Conservation (phyloP, 2,797 vertebrate species). For the Leptatherina wallacei region DNA sequence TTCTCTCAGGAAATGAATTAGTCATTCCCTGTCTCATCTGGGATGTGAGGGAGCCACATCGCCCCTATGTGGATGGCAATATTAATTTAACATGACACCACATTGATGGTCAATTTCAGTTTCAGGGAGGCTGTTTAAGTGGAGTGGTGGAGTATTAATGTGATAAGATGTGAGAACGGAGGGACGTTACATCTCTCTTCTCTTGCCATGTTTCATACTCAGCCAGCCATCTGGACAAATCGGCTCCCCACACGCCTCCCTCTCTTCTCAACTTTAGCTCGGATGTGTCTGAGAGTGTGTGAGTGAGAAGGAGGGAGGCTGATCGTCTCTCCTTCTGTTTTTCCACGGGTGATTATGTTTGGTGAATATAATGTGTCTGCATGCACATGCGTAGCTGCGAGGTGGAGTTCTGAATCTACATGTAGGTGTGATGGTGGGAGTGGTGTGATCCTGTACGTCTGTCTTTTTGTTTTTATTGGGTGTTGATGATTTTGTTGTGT, state of each 20-base stretch:
- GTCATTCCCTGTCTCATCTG: slow-evolving; percentile 82
- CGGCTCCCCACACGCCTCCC: slow-evolving; percentile 83
- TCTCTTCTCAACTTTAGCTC: slow-evolving; percentile 85
- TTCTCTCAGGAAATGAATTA: slow-evolving; percentile 83
- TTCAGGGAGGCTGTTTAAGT: slow-evolving; percentile 86
- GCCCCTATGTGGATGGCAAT: slow-evolving; percentile 82
- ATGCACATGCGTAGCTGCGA: slow-evolving; percentile 49
- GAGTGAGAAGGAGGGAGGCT: slow-evolving; percentile 44
- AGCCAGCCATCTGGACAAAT: slow-evolving; percentile 91
- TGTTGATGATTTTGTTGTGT: slow-evolving; percentile 65
- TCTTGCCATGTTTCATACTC: slow-evolving; percentile 91
- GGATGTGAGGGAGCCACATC: slow-evolving; percentile 79
- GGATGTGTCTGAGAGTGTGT: slow-evolving; percentile 65
- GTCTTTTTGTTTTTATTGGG: slow-evolving; percentile 47
- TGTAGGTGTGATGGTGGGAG: slow-evolving; percentile 61
- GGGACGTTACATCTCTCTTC: slow-evolving; percentile 87
- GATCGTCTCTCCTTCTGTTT: slow-evolving; percentile 63
- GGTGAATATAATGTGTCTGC: slow-evolving; percentile 55
- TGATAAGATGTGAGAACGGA: slow-evolving; percentile 89
- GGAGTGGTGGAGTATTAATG: slow-evolving; percentile 84
- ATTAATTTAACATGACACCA: slow-evolving; percentile 89
- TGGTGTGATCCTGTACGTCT: slow-evolving; percentile 46
- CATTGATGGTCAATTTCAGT: slow-evolving; percentile 89
- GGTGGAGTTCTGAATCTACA: slow-evolving; percentile 51
- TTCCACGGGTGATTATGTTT: slow-evolving; percentile 56